Percentiles rank a stretch among this genome's conserved stretches.
Evolutionary conservation across 2,888 invertebrate species (phyloP).

Genomic region (Athalia rosae): DNA sequence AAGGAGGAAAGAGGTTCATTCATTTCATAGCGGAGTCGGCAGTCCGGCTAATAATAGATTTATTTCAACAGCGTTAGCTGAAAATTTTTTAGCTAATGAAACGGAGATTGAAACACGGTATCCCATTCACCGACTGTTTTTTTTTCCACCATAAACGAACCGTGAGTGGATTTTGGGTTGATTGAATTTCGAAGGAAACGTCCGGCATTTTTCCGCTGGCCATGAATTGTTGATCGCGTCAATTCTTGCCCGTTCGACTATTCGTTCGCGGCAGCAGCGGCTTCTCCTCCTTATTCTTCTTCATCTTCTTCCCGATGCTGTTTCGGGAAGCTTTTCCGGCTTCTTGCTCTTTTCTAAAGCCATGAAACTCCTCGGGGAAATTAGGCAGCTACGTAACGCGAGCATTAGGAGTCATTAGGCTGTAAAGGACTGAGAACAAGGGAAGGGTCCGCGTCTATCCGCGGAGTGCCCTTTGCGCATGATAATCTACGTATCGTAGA

Average conservation of each 20-base stretch:
- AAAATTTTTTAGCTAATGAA: background rate
- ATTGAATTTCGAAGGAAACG: background rate
- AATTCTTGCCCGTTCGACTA: background rate
- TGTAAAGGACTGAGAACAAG: constrained; percentile 12
- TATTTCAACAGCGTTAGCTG: background rate
- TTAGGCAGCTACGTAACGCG: constrained; percentile 23
- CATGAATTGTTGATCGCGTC: constrained; percentile 18
- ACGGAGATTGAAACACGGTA: too few relatives aligned
- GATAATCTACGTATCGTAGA: background rate
- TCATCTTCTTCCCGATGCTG: constrained; percentile 18
- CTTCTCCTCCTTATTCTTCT: background rate
- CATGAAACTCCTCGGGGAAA: constrained; percentile 43
- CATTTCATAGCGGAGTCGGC: background rate
- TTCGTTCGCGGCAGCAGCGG: too few relatives aligned
- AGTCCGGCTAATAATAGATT: background rate
- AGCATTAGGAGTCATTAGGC: constrained; percentile 37
- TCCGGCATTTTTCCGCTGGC: background rate
- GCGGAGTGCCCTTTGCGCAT: background rate
- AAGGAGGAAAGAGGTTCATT: background rate
- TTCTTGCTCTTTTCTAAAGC: constrained; percentile 28
- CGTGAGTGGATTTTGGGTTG: background rate
- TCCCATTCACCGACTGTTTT: too few relatives aligned
- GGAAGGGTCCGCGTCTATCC: constrained; percentile 11
- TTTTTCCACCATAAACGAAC: too few relatives aligned
- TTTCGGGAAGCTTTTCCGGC: constrained; percentile 10